These are phyloP conservation scores for Parelbella ahira DNA, from an alignment of 2,888 invertebrate species.

Conservation along the genomic window DNA sequence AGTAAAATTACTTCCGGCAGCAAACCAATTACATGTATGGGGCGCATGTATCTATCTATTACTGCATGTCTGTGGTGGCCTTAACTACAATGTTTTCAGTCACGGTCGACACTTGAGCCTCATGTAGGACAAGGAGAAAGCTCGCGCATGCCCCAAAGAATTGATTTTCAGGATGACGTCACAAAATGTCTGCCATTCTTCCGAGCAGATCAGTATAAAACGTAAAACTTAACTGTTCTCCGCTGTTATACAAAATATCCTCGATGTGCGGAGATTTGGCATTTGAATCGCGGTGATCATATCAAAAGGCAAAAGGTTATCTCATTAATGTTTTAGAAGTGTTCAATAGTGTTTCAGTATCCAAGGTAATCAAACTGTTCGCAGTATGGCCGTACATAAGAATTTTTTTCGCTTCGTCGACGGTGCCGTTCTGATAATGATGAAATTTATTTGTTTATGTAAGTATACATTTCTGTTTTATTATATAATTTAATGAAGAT, in stretches of 20 bases:
- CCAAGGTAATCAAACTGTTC: conserved; percentile 11
- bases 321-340: not conserved
- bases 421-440: conserved; percentile 34
- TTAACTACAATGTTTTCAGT: conserved; percentile 35
- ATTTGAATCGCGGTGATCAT: conserved; percentile 2
- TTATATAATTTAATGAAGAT: too few relatives aligned
- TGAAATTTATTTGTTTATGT: conserved; percentile 65
- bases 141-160: conserved; percentile 63
- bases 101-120: conserved; percentile 48
- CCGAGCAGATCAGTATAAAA: conserved; percentile 59
- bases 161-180: conserved; percentile 73
- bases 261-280: conserved; percentile 36
- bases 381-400: conserved; percentile 37
- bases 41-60: too few relatives aligned
- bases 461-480: too few relatives aligned
- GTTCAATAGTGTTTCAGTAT: conserved; percentile 7
- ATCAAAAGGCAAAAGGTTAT: not conserved
- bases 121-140: conserved; percentile 67
- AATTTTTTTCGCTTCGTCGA: conserved; percentile 35
- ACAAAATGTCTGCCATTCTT: conserved; percentile 66
- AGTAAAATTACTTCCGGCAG: too few relatives aligned
- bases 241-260: conserved; percentile 41
- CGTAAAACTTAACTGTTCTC: conserved; percentile 47
- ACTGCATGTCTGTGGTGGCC: not conserved
- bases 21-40: too few relatives aligned